Conservation (phyloP, 2,888 invertebrate species). For the Cartodere bifasciata region DNA sequence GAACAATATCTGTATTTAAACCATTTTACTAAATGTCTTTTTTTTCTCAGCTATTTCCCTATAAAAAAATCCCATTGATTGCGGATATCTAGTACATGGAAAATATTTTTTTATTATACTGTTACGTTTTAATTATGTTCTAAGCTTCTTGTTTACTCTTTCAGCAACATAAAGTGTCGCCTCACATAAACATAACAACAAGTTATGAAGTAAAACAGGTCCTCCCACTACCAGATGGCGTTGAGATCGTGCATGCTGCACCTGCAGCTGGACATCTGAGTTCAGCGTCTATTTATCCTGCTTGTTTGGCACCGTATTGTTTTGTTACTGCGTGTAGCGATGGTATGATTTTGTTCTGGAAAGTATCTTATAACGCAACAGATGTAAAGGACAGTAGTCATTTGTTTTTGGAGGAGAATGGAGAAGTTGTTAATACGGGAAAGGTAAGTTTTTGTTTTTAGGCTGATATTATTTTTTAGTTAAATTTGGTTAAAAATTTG, state of each 20-base stretch:
- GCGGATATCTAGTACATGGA: too few species aligned
- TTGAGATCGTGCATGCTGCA: conserved; percentile 85
- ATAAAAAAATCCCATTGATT: too few species aligned
- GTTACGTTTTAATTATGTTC: too few species aligned
- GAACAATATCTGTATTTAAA: too few species aligned
- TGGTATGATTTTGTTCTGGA: conserved; percentile 83
- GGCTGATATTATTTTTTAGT: too few species aligned
- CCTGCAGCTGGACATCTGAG: conserved; percentile 95
- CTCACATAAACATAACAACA: conserved; percentile 75
- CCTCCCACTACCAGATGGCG: conserved; percentile 75
- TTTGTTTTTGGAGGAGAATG: conserved; percentile 30
- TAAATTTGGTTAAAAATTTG: too few species aligned
- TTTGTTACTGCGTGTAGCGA: conserved; percentile 93
- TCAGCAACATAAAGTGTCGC: conserved; percentile 38
- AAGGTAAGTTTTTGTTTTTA: conserved; percentile 20
- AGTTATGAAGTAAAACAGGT: conserved; percentile 86
- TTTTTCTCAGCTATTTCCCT: too few species aligned
- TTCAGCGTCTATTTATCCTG: conserved; percentile 95
- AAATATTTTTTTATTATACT: too few species aligned
- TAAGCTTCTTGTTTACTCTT: too few species aligned
- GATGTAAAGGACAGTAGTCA: conserved; percentile 23
- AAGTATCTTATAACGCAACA: conserved; percentile 26
- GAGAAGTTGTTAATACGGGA: conserved; percentile 28
- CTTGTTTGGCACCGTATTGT: conserved; percentile 96
- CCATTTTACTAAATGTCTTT: too few species aligned